Evolutionary conservation across 2,113 vertebrate genomes (phyloP), one percentile per base, ranked within the genome.

Genomic region (Phocoena sinus): DNA sequence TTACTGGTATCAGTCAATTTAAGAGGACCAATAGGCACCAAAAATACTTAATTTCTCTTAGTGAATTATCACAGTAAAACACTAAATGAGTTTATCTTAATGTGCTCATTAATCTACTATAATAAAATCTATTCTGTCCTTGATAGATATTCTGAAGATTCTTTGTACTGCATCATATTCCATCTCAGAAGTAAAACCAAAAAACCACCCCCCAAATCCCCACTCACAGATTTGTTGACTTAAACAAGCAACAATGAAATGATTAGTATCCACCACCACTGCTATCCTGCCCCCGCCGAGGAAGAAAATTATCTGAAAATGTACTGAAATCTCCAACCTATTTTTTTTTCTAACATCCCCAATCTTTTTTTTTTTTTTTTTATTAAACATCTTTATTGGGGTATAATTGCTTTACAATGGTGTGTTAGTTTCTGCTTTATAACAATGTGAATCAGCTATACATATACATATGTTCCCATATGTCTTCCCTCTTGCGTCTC

Each of bases 251-350:
- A 62, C 38, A 86, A 28, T 77, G 67, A 60, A 84, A 79, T 33
- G 2, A 83, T 28, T 21, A 68, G 44, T 56, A 70, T 90, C 77
- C 20, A 77, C 18, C 38, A 68, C 60, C 33, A 88, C 28, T 1
- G 82, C 15, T 21, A 77, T 2, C 8, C 10, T 31, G 23, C 13
- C 14, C 41, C 23, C n/a, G 2, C 33, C 36, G 62, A 87, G 4
- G 50, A 25, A 74, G 28, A 94, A 82, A 71, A 73, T 82, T 38
- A 92, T 80, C 65, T 95, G 67, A 96, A 95, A 85, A 50, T 44
- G 76, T 81, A 73, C 11, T 81, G 36, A 95, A 94, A 47, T 70
- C 10, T 14, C 31, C 60, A 82, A 76, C 6, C 36, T 53, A 89
- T 65, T 76, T 89, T 92, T 87, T 53, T n/a, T n/a, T 33, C 18